These are phyloP conservation scores for Acrobasis suavella DNA, from an alignment of 2,888 invertebrate genomes.

Conservation along the genomic window DNA sequence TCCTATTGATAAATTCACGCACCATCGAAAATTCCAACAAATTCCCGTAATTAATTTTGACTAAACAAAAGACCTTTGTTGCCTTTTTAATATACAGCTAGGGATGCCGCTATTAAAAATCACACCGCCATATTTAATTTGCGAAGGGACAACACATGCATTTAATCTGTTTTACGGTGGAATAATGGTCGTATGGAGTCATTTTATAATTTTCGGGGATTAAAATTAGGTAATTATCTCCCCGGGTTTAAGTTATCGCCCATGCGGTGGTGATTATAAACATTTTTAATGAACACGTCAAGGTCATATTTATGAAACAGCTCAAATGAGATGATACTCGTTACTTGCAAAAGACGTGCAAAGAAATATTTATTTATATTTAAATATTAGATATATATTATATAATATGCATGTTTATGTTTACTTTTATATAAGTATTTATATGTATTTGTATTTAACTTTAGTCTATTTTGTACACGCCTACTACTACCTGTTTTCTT, in stretches of 20 bases:
- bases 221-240: slow-evolving; percentile 23
- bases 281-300: slow-evolving; percentile 1
- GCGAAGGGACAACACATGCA: slow-evolving; percentile 18
- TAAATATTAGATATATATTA: too few relatives aligned
- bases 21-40: slow-evolving; percentile 1
- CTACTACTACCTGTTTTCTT: too few relatives aligned
- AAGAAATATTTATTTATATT: background rate
- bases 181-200: slow-evolving; percentile 20
- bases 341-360: background rate
- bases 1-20: background rate
- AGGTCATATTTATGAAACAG: background rate
- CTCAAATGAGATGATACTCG: background rate
- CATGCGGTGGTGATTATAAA: slow-evolving; percentile 9
- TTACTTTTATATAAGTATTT: too few relatives aligned
- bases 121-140: slow-evolving; percentile 45
- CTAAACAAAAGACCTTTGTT: slow-evolving; percentile 12
- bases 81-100: slow-evolving; percentile 14
- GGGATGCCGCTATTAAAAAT: slow-evolving; percentile 34
- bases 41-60: slow-evolving; percentile 2
- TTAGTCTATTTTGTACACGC: too few relatives aligned
- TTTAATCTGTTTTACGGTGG: slow-evolving; percentile 24
- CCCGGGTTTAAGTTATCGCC: slow-evolving; percentile 13
- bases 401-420: too few relatives aligned
- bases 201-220: slow-evolving; percentile 21
- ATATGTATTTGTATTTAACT: too few relatives aligned